Percentiles rank a stretch among this genome's conserved stretches.
Conservation (phyloP, 2,113 vertebrate genomes). For the Pterocles orientalis region DNA sequence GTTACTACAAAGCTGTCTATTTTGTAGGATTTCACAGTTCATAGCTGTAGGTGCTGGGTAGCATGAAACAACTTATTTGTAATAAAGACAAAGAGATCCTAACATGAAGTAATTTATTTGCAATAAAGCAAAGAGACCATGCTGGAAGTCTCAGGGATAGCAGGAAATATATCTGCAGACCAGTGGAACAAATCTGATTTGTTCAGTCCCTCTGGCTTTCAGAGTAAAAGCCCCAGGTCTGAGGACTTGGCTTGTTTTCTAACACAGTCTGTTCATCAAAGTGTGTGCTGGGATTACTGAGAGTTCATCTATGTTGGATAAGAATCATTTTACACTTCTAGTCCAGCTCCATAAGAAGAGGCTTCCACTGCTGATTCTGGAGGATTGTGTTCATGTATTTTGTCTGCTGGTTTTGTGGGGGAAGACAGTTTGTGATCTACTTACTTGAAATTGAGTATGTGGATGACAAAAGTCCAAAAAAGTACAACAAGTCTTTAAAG, state of each 20-base stretch:
- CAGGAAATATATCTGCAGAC: not conserved
- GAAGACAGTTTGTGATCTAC: not conserved
- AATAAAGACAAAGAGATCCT: not conserved
- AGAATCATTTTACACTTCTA: not conserved
- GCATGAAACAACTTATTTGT: not conserved
- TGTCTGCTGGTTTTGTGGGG: fast-evolving
- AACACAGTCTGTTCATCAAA: not conserved
- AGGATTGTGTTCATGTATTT: not conserved
- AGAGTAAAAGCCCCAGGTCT: not conserved
- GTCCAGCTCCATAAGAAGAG: not conserved
- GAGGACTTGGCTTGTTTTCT: not conserved
- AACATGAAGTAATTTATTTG: not conserved
- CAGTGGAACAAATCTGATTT: not conserved
- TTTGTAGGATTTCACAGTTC: not conserved
- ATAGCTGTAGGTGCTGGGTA: not conserved
- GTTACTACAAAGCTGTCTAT: not conserved
- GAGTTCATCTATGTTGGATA: not conserved
- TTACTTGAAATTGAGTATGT: not conserved
- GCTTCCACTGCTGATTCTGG: not conserved
- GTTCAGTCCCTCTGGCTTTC: constrained; percentile 1
- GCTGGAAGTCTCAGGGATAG: not conserved
- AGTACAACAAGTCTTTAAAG: not conserved
- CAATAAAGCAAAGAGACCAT: not conserved
- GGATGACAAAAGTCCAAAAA: not conserved
- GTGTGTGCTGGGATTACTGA: constrained; percentile 4